Evolutionary conservation across 2,888 invertebrate species (phyloP), one percentile per base, ranked within the genome.

Genomic region (Trissoscelio sp.): DNA sequence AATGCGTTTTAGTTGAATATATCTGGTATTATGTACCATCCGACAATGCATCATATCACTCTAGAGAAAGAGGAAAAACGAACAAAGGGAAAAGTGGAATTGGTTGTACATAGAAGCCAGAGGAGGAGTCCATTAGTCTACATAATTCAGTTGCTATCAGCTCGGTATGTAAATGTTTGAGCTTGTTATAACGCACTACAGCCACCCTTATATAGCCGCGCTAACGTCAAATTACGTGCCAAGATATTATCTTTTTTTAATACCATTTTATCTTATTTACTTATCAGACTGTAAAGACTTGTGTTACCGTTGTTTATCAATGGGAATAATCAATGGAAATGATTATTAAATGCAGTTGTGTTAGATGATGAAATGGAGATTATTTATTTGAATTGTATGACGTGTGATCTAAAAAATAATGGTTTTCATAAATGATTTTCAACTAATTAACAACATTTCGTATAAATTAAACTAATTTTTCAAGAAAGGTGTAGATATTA

Each of bases 101-200:
- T 75, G 66, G 64, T 62, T 55, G 46, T 64, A 42, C 34, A 51
- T 66, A 53, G 72, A 22, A 79, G 58, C 14, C 24, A 69, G 69
- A 75, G 78, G 82, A 84, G 83, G 79, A 84, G 83, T 83, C 84
- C 85, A 86, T 86, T 86, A 85, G 84, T 82, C 83, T 81, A 81
- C 83, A 84, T 86, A 87, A 88, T 85, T 86, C 83, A 86, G 81
- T 83, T 83, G 83, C 82, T 84, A 86, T 86, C 83, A 81, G 74
- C 70, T 64, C 55, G 80, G 83, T 86, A 88, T 87, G 88, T 85
- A 87, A 88, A 88, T 87, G 85, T 86, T 86, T 85, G 80, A 85
- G 83, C 84, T 84, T 85, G 86, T 86, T 86, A 84, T 83, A 81
- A 77, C 83, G 81, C 58, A 81, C 72, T 62, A 24, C 64, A 62